Evolutionary conservation across 2,113 vertebrate genomes (phyloP), one percentile per base, ranked within the genome.

Genomic region (Pachycephala philippinensis): DNA sequence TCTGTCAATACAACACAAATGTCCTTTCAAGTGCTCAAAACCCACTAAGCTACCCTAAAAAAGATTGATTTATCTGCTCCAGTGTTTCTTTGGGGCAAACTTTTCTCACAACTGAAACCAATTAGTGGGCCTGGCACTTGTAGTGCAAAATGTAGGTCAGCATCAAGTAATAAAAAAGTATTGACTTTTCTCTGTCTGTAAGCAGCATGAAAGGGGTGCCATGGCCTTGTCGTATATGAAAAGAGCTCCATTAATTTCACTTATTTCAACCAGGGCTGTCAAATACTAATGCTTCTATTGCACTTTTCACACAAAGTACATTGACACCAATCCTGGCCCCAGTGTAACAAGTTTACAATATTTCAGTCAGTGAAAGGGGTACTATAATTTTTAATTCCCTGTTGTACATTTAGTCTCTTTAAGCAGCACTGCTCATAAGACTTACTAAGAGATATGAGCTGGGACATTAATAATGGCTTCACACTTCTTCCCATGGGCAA

Each of bases 151-250:
- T 98, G 98, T 98, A 99, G 98, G 98, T 98, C 98, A 99, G 98
- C 97, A 97, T 98, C 98, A 98, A 98, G 98, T 99, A 98, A 99
- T 98, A 99, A 99, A 98, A 99, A 98, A 98, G 98, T 98, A 98
- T 98, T 98, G 98, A 98, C 98, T 99, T 99, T 99, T 98, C 97
- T 98, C 98, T 98, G 98, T 99, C 98, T 99, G 98, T 98, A 98
- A 98, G 98, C 97, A 96, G 98, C 97, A 97, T 97, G 98, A 99
- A 98, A 98, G 98, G 98, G 98, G 98, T 98, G 97, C 97, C 89
- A 92, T 98, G 98, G 98, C 98, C 98, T 98, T 98, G 98, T 98
- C 98, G 97, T 98, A 98, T 98, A 98, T 98, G 98, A 98, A 98
- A 98, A 98, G 98, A 98, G 98, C 97, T 99, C 98, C 98, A 99